Evolutionary conservation across 2,113 vertebrate genomes (phyloP).

Genomic region (Sander lucioperca): DNA sequence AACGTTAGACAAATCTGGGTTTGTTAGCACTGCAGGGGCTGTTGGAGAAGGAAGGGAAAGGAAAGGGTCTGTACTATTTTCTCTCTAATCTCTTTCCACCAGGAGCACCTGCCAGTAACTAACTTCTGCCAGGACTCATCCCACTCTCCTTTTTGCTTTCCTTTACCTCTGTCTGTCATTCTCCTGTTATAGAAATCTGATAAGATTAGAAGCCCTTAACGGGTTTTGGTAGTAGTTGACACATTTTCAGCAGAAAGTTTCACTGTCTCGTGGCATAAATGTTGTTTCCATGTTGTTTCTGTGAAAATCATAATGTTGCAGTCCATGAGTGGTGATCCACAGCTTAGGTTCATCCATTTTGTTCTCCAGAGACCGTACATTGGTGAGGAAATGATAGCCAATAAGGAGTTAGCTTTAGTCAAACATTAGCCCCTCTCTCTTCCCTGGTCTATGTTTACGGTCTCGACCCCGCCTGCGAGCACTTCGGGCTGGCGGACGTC

Average conservation of each 20-base stretch:
- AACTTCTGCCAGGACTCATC: conserved; percentile 35
- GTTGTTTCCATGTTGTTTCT: too few species aligned
- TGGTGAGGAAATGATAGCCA: too few species aligned
- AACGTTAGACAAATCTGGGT: conserved; percentile 74
- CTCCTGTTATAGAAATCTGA: not conserved
- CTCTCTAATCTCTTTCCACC: conserved; percentile 47
- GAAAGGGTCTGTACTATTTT: conserved; percentile 50
- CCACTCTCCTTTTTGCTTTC: conserved; percentile 15
- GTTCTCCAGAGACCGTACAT: too few species aligned
- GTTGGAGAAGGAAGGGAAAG: conserved; percentile 47
- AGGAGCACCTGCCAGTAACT: conserved; percentile 71
- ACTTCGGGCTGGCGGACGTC: too few species aligned
- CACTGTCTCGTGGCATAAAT: not conserved
- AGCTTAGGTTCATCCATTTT: too few species aligned
- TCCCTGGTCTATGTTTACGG: too few species aligned
- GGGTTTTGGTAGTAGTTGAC: not conserved
- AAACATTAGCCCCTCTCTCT: too few species aligned
- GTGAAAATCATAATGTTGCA: too few species aligned
- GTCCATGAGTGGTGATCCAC: too few species aligned
- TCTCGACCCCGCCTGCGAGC: too few species aligned
- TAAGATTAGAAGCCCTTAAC: not conserved
- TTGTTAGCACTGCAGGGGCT: conserved; percentile 71
- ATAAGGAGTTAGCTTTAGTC: too few species aligned
- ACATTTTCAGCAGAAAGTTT: not conserved
- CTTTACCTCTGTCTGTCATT: conserved; percentile 15